Base-by-base conservation (phyloP, 30 jellyfish, hydroid and myxozoan species). In the Aurelia coerulea region DNA sequence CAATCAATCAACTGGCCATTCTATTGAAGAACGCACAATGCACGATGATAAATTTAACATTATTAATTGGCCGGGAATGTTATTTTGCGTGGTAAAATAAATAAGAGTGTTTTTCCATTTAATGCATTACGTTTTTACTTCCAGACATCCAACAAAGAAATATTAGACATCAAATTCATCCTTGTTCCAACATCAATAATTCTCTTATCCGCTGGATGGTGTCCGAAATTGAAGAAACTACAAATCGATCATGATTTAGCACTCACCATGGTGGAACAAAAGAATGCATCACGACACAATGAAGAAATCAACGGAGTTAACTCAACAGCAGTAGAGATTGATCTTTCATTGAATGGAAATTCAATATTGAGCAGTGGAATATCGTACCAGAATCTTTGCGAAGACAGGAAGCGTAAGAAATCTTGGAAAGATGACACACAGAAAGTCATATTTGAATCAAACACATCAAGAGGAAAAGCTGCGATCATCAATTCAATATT, bases 401-500 rank as follows among this genome's bases (percentile, higher is more conserved):
- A 69, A 10, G 58, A 90, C 62, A 67, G 66, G n/a, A 74, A 77
- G 72, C 77, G 87, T 39, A 34, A 66, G 31, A 84, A 77, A 72
- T 16, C 39, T 32, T 46, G 83, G 74, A 82, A 83, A 41, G 84
- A 93, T 53, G 98, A 93, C 78, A 88, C 97, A 7, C 88, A 87
- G 68, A 93, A 88, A 65, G 87, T 93, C 50, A 75, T 93, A 16
- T 69, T 81, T 31, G 97, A 93, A 66, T 88, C 97, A 29, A 93
- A 83, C 53, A 87, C 98, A 32, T 81, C 98, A 13, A 88, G 98
- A 16, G 98, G 98, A 32, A 93, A 93, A 77, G 92, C 98, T 13
- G 72, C 96, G 7, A 88, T 93, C 15, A 82, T 93, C 50, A 93
- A 81, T 73, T 87, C 95, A 41, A n/a, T 82, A 18, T 72, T 88